Evolutionary conservation across 1,140 invertebrate species (phyloP).

Genomic region (Chionoecetes opilio): DNA sequence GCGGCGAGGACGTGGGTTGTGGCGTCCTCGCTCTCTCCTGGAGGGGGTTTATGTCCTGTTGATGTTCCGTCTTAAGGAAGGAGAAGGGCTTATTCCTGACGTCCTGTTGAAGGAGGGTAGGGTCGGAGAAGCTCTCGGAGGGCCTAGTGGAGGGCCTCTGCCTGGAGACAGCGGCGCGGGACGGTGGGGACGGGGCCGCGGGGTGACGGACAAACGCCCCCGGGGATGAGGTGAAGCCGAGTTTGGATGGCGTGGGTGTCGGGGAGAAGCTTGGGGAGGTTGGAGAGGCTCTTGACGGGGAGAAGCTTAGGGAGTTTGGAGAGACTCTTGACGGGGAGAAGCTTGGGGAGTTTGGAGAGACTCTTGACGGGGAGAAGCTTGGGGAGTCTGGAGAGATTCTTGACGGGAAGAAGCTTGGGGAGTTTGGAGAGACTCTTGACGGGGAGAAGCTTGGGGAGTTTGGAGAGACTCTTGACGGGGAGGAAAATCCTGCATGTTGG

Average conservation of each 20-base stretch:
- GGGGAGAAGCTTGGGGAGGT: conserved; percentile 32
- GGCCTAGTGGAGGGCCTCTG: background rate
- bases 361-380: conserved; percentile 25
- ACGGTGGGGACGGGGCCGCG: background rate
- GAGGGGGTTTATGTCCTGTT: background rate
- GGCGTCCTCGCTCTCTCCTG: too few relatives aligned
- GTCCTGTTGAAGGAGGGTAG: background rate
- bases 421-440: too few relatives aligned
- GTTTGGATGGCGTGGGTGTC: background rate
- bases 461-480: background rate
- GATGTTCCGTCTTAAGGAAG: background rate
- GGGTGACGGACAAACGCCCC: background rate
- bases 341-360: conserved; percentile 3
- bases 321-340: conserved; percentile 32
- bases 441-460: background rate
- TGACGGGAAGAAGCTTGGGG: too few relatives aligned
- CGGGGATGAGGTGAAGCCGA: background rate
- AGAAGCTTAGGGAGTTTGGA: background rate
- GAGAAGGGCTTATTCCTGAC: background rate
- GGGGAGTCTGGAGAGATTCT: background rate
- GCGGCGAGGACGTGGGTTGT: background rate
- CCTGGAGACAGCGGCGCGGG: background rate
- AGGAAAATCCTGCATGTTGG: background rate
- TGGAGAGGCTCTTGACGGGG: background rate
- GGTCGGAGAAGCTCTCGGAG: too few relatives aligned